Base-by-base conservation (phyloP, 2,888 invertebrate genomes). In the Hydriomena furcata region DNA sequence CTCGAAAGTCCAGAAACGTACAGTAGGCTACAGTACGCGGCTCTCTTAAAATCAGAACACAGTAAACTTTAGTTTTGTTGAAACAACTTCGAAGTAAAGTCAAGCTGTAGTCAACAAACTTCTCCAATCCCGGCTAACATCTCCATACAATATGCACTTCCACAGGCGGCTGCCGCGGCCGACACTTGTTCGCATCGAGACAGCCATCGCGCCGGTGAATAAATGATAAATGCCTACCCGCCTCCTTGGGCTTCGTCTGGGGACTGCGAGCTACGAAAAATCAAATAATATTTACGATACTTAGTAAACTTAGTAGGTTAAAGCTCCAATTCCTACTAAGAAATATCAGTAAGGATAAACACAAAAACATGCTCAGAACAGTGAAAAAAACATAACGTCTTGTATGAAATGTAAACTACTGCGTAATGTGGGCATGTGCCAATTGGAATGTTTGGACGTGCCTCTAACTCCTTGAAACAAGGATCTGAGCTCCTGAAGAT, bases 151-250 rank as follows among this genome's bases (percentile, higher is more conserved):
- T 57, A 61, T 61, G 61, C 61, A 61, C 47, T 45, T 17, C 40
- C 23, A 30, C 27, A 47, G 28, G 28, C 45, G 30, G 20, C 30
- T 35, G 31, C 24, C 31, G 12, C 20, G 34, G 58, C 73, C 52
- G 74, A 75, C 76, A 76, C 71, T 69, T 68, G 72, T 71, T 60
- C 70, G 56, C 60, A 48, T 58, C 50, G 61, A 65, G 70, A 69
- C 70, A 64, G 69, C 72, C 75, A 80, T 78, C 69, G 71, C 63
- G 63, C 38, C 63, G 30, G 46, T 86, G 84, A 86, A 87, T 87
- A 82, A 84, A 71, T 80, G 71, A 87, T 85, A 80, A 83, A 82
- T 81, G 82, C 64, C 71, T 24, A 40, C 52, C 56, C 56, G 61
- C 58, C 52, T 63, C 57, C 70, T 69, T 65, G 58, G 58, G 60